These are phyloP conservation scores for Ptyas mucosa DNA, from an alignment of 2,113 vertebrate species.

Conservation along the genomic window DNA sequence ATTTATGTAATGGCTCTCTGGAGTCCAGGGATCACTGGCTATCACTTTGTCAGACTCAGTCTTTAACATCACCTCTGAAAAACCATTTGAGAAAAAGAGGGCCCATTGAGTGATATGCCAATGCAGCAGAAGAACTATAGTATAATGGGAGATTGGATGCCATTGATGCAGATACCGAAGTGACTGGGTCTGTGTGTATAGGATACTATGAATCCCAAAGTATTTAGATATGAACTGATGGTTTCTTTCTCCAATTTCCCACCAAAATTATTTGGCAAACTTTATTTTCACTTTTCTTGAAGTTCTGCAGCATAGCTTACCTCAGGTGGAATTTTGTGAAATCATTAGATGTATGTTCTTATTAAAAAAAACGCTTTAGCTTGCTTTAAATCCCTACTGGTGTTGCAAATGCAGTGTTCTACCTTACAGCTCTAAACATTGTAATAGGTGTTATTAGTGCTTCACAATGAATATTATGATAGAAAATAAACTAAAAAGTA, in stretches of 20 bases:
- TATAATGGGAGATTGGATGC: not conserved
- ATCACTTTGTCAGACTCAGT: not conserved
- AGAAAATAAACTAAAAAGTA: not conserved
- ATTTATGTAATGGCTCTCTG: not conserved
- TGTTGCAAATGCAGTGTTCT: not conserved
- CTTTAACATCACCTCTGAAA: not conserved
- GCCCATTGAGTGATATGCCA: too few relatives aligned
- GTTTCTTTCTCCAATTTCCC: not conserved
- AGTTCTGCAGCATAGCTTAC: not conserved
- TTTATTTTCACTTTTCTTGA: not conserved
- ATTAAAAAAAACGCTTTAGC: not conserved
- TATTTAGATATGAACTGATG: not conserved
- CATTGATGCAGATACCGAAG: not conserved
- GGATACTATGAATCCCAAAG: not conserved
- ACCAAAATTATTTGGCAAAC: not conserved
- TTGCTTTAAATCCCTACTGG: not conserved
- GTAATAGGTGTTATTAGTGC: not conserved
- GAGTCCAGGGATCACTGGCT: not conserved
- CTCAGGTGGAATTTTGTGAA: not conserved
- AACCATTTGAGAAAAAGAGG: not conserved
- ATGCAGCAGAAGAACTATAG: too few relatives aligned
- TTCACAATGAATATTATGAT: not conserved
- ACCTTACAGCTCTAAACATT: not conserved
- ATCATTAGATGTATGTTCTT: not conserved
- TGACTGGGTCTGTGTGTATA: not conserved